Evolutionary conservation across 2,888 invertebrate species (phyloP), one percentile per base, ranked within the genome.

Genomic region (Drosophila anomelani): DNA sequence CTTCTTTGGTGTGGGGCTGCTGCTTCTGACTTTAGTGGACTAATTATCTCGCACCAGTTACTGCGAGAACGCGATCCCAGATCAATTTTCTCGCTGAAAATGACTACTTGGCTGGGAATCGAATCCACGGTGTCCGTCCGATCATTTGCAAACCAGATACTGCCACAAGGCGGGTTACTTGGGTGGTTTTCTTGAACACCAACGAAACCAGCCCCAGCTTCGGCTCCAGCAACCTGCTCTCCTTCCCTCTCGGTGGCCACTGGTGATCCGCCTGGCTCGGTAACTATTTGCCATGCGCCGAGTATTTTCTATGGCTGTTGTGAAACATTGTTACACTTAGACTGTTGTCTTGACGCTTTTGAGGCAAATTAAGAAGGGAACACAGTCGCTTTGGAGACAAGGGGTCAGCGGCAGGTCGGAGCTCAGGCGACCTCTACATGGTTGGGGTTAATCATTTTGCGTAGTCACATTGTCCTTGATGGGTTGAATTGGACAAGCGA

Each of bases 271-370:
- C 39, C 36, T 51, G 54, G 60, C 60, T 56, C 10, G 17, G 44
- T 43, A 46, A 46, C 57, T 46, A 43, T 58, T 47, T 47, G 10
- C 47, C 47, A n/a, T 47, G 29, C 9, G n/a, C n/a, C 62, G 36
- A 53, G 67, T 63, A 73, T 66, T 66, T 54, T 55, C 54, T 54
- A 34, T 49, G 23, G 71, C 58, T 71, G 78, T 84, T 86, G 80
- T 70, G 84, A 85, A 86, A 84, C 77, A 77, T 66, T 85, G 81
- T 79, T 84, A 84, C 79, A 82, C 74, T 81, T 70, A 71, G 76
- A 77, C 68, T 39, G 12, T n/a, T 13, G 36, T 39, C 34, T 36
- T 51, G 51, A 29, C 58, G 20, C 39, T 32, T 29, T 8, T 39
- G 7, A 6, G n/a, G 56, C 56, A 8, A 6, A 20, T 55, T 38